A percentile compares a stretch with the other conserved stretches of the same genome.
These are phyloP conservation scores for Buteo buteo DNA, from an alignment of 2,113 vertebrate genomes.

Conservation along the genomic window DNA sequence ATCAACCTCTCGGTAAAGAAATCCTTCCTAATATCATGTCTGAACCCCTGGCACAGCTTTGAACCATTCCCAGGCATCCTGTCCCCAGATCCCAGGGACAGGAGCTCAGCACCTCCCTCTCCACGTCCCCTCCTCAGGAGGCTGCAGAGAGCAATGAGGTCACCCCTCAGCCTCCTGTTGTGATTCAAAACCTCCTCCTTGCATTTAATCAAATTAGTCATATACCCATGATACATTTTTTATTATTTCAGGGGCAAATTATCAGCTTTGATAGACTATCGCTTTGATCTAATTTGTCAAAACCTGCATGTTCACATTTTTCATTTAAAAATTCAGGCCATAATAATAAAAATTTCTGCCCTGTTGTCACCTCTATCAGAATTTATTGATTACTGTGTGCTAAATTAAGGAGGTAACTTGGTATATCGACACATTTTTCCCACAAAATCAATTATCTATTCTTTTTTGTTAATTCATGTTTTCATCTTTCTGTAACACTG, in stretches of 20 bases:
- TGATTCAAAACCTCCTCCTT: neutral
- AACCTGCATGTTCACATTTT: neutral
- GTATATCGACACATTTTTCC: neutral
- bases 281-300: neutral
- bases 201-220: neutral
- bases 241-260: neutral
- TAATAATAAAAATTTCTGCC: neutral
- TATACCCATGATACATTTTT: neutral
- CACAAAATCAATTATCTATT: neutral
- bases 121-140: too few species aligned
- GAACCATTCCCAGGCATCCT: too few species aligned
- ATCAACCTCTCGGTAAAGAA: neutral
- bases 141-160: too few species aligned
- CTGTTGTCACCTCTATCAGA: neutral
- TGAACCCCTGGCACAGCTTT: neutral
- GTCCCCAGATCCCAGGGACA: too few species aligned
- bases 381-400: neutral
- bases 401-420: neutral
- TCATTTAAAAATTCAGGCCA: neutral
- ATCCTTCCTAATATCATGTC: neutral
- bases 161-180: neutral
- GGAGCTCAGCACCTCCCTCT: too few species aligned
- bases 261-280: neutral
- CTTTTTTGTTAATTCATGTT: rapidly evolving
- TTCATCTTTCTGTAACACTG: neutral